Percentiles rank a stretch among this genome's conserved stretches.
These are phyloP conservation scores for Endotricha flammealis DNA, from an alignment of 2,888 invertebrate species.

Conservation along the genomic window DNA sequence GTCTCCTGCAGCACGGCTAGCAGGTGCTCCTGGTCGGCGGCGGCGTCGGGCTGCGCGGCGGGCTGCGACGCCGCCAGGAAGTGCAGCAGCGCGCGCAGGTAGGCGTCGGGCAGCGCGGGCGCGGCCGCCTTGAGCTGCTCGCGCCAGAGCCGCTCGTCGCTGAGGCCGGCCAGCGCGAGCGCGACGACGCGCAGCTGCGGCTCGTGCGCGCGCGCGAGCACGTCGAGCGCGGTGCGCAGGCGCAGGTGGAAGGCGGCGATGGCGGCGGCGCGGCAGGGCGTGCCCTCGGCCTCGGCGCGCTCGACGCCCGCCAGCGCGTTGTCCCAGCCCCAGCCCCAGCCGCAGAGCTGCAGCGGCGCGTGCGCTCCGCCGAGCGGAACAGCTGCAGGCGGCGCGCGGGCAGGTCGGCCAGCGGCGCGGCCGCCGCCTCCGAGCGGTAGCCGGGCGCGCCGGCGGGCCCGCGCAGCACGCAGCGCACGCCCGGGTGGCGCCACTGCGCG, in stretches of 20 bases:
- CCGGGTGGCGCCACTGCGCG: slow-evolving; percentile 80
- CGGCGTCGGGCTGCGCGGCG: slow-evolving; percentile 77
- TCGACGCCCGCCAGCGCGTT: slow-evolving; percentile 63
- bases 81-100: slow-evolving; percentile 92
- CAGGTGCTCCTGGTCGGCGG: slow-evolving; percentile 30
- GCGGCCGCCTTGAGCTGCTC: slow-evolving; percentile 89
- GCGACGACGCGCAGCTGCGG: slow-evolving; percentile 53
- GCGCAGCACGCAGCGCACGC: slow-evolving; percentile 76
- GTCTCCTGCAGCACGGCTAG: slow-evolving; percentile 76
- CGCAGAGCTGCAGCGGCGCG: slow-evolving; percentile 90
- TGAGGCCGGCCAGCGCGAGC: slow-evolving; percentile 85
- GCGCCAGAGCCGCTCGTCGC: slow-evolving; percentile 89
- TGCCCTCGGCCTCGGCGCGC: slow-evolving; percentile 84
- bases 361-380: slow-evolving; percentile 80
- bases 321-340: slow-evolving; percentile 92
- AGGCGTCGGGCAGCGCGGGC: slow-evolving; percentile 90
- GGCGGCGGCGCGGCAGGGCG: slow-evolving; percentile 90
- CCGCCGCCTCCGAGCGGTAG: slow-evolving; percentile 80
- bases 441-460: slow-evolving; percentile 43
- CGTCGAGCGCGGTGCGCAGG: slow-evolving; percentile 89
- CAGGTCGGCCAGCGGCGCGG: slow-evolving; percentile 81
- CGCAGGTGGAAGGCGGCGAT: slow-evolving; percentile 94
- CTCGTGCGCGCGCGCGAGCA: slow-evolving; percentile 83
- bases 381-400: slow-evolving; percentile 68
- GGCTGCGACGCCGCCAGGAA: slow-evolving; percentile 88